A percentile compares a stretch with the other conserved stretches of the same genome.
These are phyloP conservation scores for Microtus oregoni DNA, from an alignment of 2,113 vertebrate species.

Conservation along the genomic window DNA sequence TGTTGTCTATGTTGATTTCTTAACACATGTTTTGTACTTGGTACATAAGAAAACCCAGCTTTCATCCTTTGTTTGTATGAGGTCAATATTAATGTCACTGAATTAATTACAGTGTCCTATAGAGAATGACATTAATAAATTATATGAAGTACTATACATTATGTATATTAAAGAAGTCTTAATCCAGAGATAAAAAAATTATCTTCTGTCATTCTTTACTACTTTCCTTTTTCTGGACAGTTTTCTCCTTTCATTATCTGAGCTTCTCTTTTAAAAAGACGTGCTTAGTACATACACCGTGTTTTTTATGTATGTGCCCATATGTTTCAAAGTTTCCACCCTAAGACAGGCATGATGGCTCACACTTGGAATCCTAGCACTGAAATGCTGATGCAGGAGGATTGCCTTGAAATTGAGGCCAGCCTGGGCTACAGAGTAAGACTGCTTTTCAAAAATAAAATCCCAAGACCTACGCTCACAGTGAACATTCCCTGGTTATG, in stretches of 20 bases:
- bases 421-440: not conserved
- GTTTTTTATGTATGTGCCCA: not conserved
- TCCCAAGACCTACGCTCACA: not conserved
- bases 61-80: constrained; percentile 84
- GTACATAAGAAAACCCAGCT: constrained; percentile 82
- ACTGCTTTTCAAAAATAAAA: not conserved
- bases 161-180: constrained; percentile 84
- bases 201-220: constrained; percentile 62
- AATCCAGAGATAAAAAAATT: constrained; percentile 74
- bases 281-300: not conserved
- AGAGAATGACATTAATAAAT: constrained; percentile 87
- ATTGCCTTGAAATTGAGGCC: not conserved
- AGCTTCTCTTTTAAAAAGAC: constrained; percentile 55
- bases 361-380: not conserved
- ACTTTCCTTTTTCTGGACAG: constrained; percentile 42
- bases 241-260: constrained; percentile 42
- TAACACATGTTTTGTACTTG: constrained; percentile 86
- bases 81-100: constrained; percentile 82
- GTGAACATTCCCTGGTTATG: constrained; percentile 5
- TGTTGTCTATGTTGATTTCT: constrained; percentile 82
- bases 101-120: constrained; percentile 86
- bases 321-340: not conserved
- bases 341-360: not conserved
- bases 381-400: not conserved
- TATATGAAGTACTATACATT: constrained; percentile 84